Percentiles rank a stretch among this genome's conserved stretches.
These are phyloP conservation scores for Papilio polytes DNA, from an alignment of 1,140 invertebrate species.

Conservation along the genomic window DNA sequence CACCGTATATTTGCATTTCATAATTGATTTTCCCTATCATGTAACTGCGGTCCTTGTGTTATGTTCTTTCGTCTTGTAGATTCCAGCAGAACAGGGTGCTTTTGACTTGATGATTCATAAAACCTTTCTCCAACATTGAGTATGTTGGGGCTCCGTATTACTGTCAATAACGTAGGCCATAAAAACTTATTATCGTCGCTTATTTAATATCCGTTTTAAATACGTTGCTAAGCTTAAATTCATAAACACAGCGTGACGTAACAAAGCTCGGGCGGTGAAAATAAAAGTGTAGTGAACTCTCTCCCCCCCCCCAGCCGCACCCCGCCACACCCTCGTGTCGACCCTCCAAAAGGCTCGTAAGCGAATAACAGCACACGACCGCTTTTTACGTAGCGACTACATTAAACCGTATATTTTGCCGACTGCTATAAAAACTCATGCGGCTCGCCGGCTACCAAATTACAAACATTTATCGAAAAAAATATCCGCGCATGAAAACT, in stretches of 20 bases:
- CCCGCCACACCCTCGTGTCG: background rate
- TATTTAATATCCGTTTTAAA: slow-evolving; percentile 7
- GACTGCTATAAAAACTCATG: slow-evolving; percentile 29
- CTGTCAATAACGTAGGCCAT: no score
- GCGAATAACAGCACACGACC: slow-evolving; percentile 26
- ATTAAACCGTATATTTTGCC: slow-evolving; percentile 33
- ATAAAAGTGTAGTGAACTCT: slow-evolving; percentile 20
- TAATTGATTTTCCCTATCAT: background rate
- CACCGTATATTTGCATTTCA: background rate
- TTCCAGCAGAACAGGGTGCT: no score
- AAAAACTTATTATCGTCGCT: background rate
- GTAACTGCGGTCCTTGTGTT: background rate
- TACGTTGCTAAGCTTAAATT: background rate
- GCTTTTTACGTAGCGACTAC: slow-evolving; percentile 34
- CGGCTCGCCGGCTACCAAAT: background rate
- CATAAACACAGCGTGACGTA: slow-evolving; percentile 12
- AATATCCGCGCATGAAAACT: slow-evolving; percentile 22
- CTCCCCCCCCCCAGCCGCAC: background rate
- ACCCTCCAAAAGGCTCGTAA: slow-evolving; percentile 27
- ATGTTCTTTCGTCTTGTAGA: background rate
- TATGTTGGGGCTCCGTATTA: no score
- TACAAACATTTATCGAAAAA: slow-evolving; percentile 33
- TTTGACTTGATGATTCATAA: no score
- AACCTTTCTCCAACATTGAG: no score
- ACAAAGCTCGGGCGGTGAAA: slow-evolving; percentile 11